Conservation (phyloP, 2,113 vertebrate species). For the Orthonyx spaldingii region DNA sequence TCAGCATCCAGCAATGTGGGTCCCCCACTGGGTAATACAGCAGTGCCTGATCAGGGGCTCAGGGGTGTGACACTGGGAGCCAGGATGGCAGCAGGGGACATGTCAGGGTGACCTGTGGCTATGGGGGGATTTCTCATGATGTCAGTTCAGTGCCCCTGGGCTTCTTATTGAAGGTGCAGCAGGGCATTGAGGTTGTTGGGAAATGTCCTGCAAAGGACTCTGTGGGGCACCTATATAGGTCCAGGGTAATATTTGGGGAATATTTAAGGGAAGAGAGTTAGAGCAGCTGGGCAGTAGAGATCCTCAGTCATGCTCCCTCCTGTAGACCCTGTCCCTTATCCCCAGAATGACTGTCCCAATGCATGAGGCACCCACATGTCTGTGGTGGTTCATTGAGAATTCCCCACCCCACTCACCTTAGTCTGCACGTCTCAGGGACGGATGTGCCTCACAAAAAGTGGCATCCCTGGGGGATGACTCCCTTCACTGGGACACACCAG, state of each 20-base stretch:
- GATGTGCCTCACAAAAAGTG: accelerated
- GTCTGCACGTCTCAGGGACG: background rate
- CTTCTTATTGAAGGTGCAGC: background rate
- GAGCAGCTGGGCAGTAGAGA: background rate
- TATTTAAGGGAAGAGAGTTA: background rate
- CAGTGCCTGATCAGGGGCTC: background rate
- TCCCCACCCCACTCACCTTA: background rate
- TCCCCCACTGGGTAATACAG: background rate
- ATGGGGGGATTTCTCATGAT: accelerated
- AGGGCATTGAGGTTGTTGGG: background rate
- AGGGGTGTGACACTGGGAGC: background rate
- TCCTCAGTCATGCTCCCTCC: background rate
- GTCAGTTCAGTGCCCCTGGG: background rate
- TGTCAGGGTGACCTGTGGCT: background rate
- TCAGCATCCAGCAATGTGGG: background rate
- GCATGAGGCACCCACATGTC: accelerated
- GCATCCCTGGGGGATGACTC: background rate
- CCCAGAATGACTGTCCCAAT: background rate
- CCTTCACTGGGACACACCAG: background rate
- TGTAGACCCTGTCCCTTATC: background rate
- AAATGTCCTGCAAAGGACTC: background rate
- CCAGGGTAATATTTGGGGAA: background rate
- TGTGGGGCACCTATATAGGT: accelerated
- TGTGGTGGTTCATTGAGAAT: background rate
- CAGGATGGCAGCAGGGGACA: accelerated